Evolutionary conservation across 2,113 vertebrate species (phyloP).

Genomic region (Gyps fulvus): DNA sequence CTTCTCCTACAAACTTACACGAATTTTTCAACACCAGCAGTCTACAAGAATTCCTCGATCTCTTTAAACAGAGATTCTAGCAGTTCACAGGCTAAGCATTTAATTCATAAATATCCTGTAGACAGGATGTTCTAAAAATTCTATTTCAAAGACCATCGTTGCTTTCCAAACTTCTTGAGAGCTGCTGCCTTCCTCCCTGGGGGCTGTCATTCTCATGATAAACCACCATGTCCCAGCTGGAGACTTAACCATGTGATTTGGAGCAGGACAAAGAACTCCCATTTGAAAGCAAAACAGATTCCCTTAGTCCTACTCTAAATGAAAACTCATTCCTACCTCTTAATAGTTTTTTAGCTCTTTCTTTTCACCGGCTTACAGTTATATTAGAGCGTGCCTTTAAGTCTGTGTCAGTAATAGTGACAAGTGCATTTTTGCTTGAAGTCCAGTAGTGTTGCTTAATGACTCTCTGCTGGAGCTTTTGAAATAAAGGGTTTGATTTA

Average conservation of each 20-base stretch:
- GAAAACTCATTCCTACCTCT: not conserved
- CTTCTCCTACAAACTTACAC: not conserved
- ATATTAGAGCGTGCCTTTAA: not conserved
- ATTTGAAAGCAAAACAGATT: slow-evolving; percentile 24
- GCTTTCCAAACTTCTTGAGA: slow-evolving; percentile 44
- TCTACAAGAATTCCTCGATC: not conserved
- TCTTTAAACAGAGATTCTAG: not conserved
- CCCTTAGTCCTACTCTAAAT: not conserved
- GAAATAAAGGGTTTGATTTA: slow-evolving; percentile 32
- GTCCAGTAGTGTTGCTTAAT: not conserved
- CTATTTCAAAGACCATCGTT: not conserved
- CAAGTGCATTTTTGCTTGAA: not conserved
- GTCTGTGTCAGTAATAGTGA: not conserved
- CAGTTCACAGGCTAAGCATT: not conserved
- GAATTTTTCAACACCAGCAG: not conserved
- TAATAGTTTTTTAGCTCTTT: not conserved
- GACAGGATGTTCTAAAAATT: slow-evolving; percentile 54
- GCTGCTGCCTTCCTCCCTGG: slow-evolving; percentile 9
- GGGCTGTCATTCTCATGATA: slow-evolving; percentile 27
- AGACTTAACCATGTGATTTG: not conserved
- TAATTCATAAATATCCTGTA: slow-evolving; percentile 39
- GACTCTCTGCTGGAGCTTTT: not conserved
- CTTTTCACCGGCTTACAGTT: not conserved
- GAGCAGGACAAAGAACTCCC: not conserved
- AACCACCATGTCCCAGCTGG: slow-evolving; percentile 6